Conservation (phyloP, 2,797 vertebrate genomes). For the Platyrinchus mystaceus region DNA sequence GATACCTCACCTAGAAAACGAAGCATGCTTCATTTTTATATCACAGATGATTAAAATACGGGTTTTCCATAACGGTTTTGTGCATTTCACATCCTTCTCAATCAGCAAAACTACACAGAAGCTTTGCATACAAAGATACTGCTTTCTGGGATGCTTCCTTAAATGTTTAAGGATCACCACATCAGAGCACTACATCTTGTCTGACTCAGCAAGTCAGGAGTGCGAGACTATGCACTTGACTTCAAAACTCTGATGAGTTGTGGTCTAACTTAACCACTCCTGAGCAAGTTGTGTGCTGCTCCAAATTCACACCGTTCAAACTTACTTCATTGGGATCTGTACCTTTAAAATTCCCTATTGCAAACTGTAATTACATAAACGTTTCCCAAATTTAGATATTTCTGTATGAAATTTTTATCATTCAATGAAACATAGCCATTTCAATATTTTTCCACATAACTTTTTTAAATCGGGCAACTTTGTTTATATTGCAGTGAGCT, state of each 20-base stretch:
- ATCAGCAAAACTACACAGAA: neutral
- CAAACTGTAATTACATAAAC: neutral
- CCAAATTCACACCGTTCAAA: neutral
- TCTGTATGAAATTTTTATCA: too few relatives aligned
- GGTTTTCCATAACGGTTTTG: neutral
- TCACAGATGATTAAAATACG: neutral
- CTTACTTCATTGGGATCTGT: neutral
- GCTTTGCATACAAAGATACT: neutral
- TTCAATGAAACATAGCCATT: neutral
- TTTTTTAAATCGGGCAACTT: neutral
- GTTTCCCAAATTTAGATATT: too few relatives aligned
- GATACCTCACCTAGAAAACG: neutral
- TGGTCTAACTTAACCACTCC: too few relatives aligned
- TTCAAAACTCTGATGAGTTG: neutral
- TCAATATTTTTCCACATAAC: fast-evolving
- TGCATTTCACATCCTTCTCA: neutral
- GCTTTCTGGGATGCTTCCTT: neutral
- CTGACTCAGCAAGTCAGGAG: neutral
- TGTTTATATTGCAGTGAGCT: neutral
- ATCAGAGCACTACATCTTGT: neutral
- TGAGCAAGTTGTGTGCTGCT: neutral
- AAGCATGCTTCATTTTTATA: neutral
- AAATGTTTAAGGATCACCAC: neutral
- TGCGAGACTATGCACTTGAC: neutral
- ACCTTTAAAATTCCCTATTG: fast-evolving